Evolutionary conservation across 1,140 invertebrate species (phyloP), one percentile per base, ranked within the genome.

Genomic region (Achroia grisella): DNA sequence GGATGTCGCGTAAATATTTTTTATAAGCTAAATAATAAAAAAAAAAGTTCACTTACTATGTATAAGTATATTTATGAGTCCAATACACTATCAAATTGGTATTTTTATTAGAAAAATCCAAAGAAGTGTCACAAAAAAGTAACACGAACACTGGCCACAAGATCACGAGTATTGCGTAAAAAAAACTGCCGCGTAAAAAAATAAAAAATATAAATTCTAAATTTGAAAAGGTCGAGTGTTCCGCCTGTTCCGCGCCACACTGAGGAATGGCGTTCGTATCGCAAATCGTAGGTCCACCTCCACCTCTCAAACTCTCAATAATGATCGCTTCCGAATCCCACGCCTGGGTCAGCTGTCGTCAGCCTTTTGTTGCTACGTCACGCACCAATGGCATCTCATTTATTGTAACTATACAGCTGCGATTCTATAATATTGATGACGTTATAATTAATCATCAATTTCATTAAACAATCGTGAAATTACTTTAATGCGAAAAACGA

Each of bases 291-390:
- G 48, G 53, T 54, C 60, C 44, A 51, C 54, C 44, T 31, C 41
- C 31, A 13, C 9, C 14, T 17, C 30, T 11, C 10, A 14, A 47
- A 13, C 42, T 40, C 29, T 40, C 52, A 56, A 64, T 62, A 58
- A 44, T 48, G 43, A 52, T 48, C 39, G 44, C 57, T 67, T 62
- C 64, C 53, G 50, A 62, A 47, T 63, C 56, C 56, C 62, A 62
- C 59, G 62, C 48, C 39, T 23, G 28, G n/a, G 17, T 36, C 52
- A 58, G 55, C 10, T 29, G 34, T 47, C 28, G 39, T 23, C 34
- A 62, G 58, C 55, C 51, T 62, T 62, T 52, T 54, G 39, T 46
- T 14, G 39, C 15, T 31, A 17, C 43, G 48, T 41, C 29, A 54
- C 47, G 58, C 49, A 32, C 50, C 58, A 56, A 14, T 51, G 42